Evolutionary conservation across 2,888 invertebrate genomes (phyloP), one percentile per base, ranked within the genome.

Genomic region (Rosalia funebris): DNA sequence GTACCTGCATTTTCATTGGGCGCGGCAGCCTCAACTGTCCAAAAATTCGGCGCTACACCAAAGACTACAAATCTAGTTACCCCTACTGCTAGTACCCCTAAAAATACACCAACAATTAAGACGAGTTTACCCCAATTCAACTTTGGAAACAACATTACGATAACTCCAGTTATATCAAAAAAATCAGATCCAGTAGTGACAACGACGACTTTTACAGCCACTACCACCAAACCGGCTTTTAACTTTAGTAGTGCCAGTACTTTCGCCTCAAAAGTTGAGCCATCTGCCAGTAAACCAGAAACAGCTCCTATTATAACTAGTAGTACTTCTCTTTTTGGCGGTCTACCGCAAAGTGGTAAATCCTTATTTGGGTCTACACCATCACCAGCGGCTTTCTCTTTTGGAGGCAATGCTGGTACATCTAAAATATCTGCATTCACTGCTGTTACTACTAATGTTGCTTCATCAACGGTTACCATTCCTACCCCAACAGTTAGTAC

Each of bases 191-290:
- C 50, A 2, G 19, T n/a, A n/a, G n/a, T n/a, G n/a, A 58, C 41
- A 34, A 61, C 52, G 39, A 34, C 37, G 17, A 5, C 36, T 44
- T 65, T 65, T 44, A 52, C 64, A 53, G 65, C 66, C 37, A 55
- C 61, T 44, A 44, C 66, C 42, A 36, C 69, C 2, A 69, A 69
- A 25, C 41, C 66, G n/a, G 57, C 63, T 60, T 60, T 74, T 12
- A 70, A 66, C 56, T 58, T 58, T 20, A 32, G 47, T 1, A 41
- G 12, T 2, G 34, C 53, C 14, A 61, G 17, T 44, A 10, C 25
- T 32, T 39, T 47, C 1, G 53, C 25, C n/a, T 5, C 54, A 34
- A 46, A 54, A 34, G 19, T 31, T 7, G 34, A 34, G 25, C 4
- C 7, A 7, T 34, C 34, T 11, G 11, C 7, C 34, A n/a, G 34